Percentiles rank a stretch among this genome's conserved stretches.
Conservation (phyloP, 2,797 vertebrate genomes). For the Scleropages formosus region DNA sequence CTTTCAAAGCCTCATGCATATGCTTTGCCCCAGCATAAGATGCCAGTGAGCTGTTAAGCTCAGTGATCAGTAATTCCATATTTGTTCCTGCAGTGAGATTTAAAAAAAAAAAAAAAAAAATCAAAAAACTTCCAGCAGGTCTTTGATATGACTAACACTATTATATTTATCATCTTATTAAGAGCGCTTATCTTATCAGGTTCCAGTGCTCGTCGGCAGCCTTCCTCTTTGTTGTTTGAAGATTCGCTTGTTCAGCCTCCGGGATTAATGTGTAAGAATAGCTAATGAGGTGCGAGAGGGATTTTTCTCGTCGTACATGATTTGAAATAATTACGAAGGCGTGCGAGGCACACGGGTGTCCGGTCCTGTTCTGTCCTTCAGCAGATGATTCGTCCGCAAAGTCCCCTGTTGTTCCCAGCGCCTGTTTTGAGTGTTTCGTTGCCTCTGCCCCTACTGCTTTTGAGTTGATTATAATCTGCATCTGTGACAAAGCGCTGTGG, state of each 20-base stretch:
- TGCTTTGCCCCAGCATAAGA: slow-evolving; percentile 7
- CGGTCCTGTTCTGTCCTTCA: too few relatives aligned
- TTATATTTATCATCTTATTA: slow-evolving; percentile 26
- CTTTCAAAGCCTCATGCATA: not conserved
- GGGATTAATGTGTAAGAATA: slow-evolving; percentile 33
- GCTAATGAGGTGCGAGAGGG: slow-evolving; percentile 28
- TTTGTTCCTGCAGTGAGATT: not conserved
- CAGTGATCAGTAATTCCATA: not conserved
- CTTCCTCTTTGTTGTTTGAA: not conserved
- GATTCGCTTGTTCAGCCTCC: not conserved
- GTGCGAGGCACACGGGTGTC: not conserved
- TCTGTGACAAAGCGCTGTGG: not conserved
- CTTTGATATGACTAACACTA: slow-evolving; percentile 23
- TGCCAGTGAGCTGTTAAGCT: slow-evolving; percentile 14
- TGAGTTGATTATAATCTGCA: not conserved
- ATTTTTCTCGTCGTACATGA: slow-evolving; percentile 36
- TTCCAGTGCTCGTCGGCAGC: slow-evolving; percentile 20
- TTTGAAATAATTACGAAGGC: slow-evolving; percentile 26
- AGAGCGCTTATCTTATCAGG: slow-evolving; percentile 9
- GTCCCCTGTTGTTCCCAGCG: too few relatives aligned
- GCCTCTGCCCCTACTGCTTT: not conserved
- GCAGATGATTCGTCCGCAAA: too few relatives aligned
- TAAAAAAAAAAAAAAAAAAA: too few relatives aligned
- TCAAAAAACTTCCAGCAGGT: not conserved
- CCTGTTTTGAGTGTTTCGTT: not conserved